phyloP scores from a whole-genome alignment of 2,888 invertebrate genomes.

The Microctonus aethiopoides region DNA sequence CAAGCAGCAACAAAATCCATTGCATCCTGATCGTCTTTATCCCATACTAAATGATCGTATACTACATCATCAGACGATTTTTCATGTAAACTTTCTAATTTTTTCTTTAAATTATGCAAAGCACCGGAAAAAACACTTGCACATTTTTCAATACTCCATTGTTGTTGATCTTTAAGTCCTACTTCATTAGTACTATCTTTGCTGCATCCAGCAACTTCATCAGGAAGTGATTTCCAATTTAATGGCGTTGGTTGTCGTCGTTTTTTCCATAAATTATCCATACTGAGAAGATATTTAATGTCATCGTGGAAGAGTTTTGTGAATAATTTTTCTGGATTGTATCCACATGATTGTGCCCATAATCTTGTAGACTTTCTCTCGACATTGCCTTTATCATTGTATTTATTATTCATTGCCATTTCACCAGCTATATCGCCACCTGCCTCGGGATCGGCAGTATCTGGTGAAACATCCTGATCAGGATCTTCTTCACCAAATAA shows the following conservation, averaged over 20 bases:
- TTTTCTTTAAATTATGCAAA: constrained; percentile 73
- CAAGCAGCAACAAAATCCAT: constrained; percentile 98
- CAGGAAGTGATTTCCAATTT: constrained; percentile 73
- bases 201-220: constrained; percentile 70
- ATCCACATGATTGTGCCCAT: constrained; percentile 88
- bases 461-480: constrained; percentile 98
- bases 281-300: constrained; percentile 91
- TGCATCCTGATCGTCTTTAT: constrained; percentile 92
- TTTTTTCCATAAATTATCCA: constrained; percentile 96
- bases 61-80: constrained; percentile 71
- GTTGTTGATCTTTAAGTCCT: constrained; percentile 78
- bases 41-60: constrained; percentile 94
- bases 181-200: constrained; percentile 66
- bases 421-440: constrained; percentile 74
- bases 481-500: constrained; percentile 97
- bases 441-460: constrained; percentile 94
- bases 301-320: constrained; percentile 95
- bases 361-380: constrained; percentile 77
- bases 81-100: constrained; percentile 67
- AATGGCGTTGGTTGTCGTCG: constrained; percentile 87
- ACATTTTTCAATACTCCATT: constrained; percentile 85
- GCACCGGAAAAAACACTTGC: constrained; percentile 77
- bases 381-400: constrained; percentile 70
- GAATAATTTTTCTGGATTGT: constrained; percentile 87
- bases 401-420: constrained; percentile 70